phyloP scores from a whole-genome alignment of 2,797 vertebrate genomes.

The Semaprochilodus insignis region DNA sequence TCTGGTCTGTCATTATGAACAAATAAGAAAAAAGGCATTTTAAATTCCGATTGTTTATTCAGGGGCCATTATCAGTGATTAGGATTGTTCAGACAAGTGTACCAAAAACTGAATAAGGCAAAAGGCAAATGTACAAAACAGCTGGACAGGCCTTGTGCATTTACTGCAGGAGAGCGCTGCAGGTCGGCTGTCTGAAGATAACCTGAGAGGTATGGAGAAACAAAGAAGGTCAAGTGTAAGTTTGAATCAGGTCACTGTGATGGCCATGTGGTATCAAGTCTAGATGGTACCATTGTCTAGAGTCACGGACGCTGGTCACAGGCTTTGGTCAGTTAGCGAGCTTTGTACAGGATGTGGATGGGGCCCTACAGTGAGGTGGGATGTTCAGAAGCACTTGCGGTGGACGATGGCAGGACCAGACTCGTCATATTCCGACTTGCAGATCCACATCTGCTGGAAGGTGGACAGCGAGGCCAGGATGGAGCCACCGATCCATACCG shows the following conservation, averaged over 20 bases:
- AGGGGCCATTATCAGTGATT: background rate
- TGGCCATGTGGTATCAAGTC: background rate
- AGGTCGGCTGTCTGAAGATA: background rate
- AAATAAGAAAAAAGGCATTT: background rate
- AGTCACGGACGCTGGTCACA: background rate
- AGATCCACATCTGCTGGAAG: slow-evolving; percentile 63
- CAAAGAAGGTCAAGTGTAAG: background rate
- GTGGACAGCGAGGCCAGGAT: slow-evolving; percentile 61
- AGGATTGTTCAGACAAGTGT: background rate
- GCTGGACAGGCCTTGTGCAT: background rate
- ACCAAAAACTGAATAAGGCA: background rate
- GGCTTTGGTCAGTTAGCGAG: background rate
- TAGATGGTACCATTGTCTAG: background rate
- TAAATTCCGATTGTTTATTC: background rate
- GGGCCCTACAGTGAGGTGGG: background rate
- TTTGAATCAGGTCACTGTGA: background rate
- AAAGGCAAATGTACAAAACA: background rate
- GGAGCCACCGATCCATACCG: slow-evolving; percentile 60
- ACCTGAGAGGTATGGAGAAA: background rate
- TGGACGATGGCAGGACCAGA: slow-evolving; percentile 3
- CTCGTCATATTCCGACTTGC: slow-evolving; percentile 39
- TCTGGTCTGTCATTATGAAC: background rate
- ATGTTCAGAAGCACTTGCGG: slow-evolving; percentile 1
- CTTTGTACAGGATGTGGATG: background rate
- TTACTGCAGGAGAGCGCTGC: background rate